A percentile compares a stretch with the other conserved stretches of the same genome.
Conservation (phyloP, 2,888 invertebrate genomes). For the Cephus pulcher region DNA sequence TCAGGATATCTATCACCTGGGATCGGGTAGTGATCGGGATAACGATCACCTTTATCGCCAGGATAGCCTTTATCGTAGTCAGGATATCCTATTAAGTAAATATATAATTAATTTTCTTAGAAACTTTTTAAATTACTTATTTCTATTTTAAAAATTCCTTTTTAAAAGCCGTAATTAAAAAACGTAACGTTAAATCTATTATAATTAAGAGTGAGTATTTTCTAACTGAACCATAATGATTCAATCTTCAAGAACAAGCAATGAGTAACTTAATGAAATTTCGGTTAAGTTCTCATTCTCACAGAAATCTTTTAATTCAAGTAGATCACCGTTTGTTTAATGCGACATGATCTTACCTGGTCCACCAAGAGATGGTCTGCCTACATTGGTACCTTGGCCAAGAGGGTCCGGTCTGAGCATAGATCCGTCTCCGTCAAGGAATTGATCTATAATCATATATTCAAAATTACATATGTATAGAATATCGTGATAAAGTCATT, state of each 20-base stretch:
- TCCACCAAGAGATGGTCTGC: constrained; percentile 64
- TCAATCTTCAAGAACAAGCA: not conserved
- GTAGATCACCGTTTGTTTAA: not conserved
- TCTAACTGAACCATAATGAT: too few species aligned
- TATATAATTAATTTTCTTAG: constrained; percentile 8
- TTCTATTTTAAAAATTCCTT: not conserved
- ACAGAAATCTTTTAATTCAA: not conserved
- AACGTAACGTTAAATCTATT: not conserved
- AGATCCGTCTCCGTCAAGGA: constrained; percentile 59
- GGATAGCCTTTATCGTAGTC: constrained; percentile 55
- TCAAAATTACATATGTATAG: not conserved
- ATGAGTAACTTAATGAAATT: not conserved
- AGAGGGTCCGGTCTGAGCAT: constrained; percentile 66
- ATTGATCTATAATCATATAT: constrained; percentile 56
- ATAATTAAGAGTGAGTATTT: not conserved
- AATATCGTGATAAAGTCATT: not conserved
- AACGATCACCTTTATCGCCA: constrained; percentile 38
- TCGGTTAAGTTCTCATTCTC: not conserved
- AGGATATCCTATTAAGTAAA: constrained; percentile 45
- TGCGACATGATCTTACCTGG: constrained; percentile 45
- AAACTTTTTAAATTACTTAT: not conserved
- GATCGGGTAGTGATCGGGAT: constrained; percentile 48
- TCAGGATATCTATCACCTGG: constrained; percentile 33
- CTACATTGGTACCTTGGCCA: constrained; percentile 67
- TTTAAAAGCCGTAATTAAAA: not conserved